These are phyloP conservation scores for Ichneumoninae sp. DNA, from an alignment of 2,888 invertebrate species.

Conservation along the genomic window DNA sequence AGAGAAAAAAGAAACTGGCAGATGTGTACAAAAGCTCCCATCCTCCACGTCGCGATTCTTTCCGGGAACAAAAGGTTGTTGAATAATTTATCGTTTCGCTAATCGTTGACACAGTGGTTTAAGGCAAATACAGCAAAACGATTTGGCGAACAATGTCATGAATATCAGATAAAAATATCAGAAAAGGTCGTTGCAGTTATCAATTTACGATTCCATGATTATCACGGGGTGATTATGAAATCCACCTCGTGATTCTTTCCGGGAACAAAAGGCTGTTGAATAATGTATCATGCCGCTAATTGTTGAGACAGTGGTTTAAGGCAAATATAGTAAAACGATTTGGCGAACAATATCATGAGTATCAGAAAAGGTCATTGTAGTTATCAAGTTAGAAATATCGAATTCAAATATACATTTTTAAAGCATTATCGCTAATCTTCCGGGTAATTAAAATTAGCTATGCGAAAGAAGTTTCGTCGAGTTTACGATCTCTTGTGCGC, in stretches of 20 bases:
- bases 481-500: too few species aligned
- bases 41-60: not conserved
- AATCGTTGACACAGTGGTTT: constrained; percentile 41
- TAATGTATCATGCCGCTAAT: constrained; percentile 45
- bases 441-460: too few species aligned
- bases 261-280: constrained; percentile 26
- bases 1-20: constrained; percentile 19
- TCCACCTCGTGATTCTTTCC: not conserved
- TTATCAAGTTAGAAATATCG: too few species aligned
- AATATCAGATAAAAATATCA: not conserved
- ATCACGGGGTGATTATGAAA: too few species aligned
- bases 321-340: not conserved
- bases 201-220: too few species aligned
- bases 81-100: constrained; percentile 46
- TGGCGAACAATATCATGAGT: not conserved
- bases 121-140: not conserved
- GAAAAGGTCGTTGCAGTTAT: not conserved
- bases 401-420: too few species aligned
- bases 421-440: too few species aligned
- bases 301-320: constrained; percentile 25
- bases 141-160: not conserved
- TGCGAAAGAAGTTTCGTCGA: too few species aligned
- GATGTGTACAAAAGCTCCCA: constrained; percentile 19
- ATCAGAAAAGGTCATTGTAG: not conserved
- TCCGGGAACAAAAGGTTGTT: constrained; percentile 10